Evolutionary conservation across 2,888 invertebrate species (phyloP).

Genomic region (Mechanitis mazaeus): DNA sequence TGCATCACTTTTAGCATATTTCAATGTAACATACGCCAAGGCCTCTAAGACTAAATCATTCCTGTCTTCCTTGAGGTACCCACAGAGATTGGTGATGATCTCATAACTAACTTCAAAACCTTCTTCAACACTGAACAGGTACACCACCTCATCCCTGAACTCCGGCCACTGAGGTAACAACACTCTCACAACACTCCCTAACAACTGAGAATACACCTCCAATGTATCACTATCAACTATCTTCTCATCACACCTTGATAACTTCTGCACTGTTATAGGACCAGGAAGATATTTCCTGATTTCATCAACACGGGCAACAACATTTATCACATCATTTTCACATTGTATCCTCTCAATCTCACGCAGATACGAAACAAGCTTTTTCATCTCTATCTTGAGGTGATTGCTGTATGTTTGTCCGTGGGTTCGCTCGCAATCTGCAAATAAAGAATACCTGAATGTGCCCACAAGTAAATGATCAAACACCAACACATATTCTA

Average conservation of each 20-base stretch:
- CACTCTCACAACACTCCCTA: constrained; percentile 65
- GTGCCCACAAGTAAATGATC: constrained; percentile 63
- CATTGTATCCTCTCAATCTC: constrained; percentile 46
- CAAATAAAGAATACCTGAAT: constrained; percentile 66
- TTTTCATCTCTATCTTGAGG: constrained; percentile 37
- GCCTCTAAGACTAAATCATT: constrained; percentile 46
- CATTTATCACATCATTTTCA: constrained; percentile 42
- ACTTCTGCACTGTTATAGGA: constrained; percentile 80
- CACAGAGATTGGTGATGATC: constrained; percentile 62
- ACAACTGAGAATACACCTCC: constrained; percentile 66
- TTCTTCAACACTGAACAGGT: constrained; percentile 76
- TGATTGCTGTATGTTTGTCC: constrained; percentile 28
- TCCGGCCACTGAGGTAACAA: constrained; percentile 78
- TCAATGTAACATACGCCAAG: constrained; percentile 60
- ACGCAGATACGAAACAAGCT: constrained; percentile 49
- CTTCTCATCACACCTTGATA: constrained; percentile 70
- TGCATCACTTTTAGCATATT: constrained; percentile 75
- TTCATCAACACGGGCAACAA: constrained; percentile 35
- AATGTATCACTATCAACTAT: constrained; percentile 48
- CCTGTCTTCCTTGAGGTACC: constrained; percentile 62
- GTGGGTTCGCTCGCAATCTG: constrained; percentile 36
- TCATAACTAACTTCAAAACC: constrained; percentile 64
- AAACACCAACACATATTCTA: constrained; percentile 29
- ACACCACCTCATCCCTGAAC: constrained; percentile 57
- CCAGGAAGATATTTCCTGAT: constrained; percentile 65